Percentiles rank a stretch among this genome's conserved stretches.
These are phyloP conservation scores for Limnephilus rhombicus DNA, from an alignment of 2,888 invertebrate species.

Conservation along the genomic window DNA sequence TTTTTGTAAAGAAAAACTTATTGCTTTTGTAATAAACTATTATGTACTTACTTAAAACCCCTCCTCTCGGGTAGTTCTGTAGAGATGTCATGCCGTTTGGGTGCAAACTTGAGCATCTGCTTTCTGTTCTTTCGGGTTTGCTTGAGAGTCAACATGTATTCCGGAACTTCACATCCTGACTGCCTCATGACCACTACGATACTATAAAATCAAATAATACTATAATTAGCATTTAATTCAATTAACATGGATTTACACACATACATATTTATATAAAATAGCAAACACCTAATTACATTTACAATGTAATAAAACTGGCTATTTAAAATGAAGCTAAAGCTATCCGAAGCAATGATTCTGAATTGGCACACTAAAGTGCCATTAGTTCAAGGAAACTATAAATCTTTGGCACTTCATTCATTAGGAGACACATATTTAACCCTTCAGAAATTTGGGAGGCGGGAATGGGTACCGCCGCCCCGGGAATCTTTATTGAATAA, in stretches of 20 bases:
- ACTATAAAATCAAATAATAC: slow-evolving; percentile 74
- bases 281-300: no score
- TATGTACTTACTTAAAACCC: slow-evolving; percentile 71
- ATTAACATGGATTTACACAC: background rate
- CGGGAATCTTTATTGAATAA: no score
- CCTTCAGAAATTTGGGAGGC: no score
- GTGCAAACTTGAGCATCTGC: slow-evolving; percentile 79
- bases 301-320: background rate
- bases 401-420: no score
- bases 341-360: background rate
- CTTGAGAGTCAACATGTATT: slow-evolving; percentile 90
- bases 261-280: no score
- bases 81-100: slow-evolving; percentile 82
- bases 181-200: slow-evolving; percentile 94
- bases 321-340: background rate
- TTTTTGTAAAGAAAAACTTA: background rate
- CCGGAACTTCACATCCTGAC: slow-evolving; percentile 95
- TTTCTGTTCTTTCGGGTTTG: slow-evolving; percentile 80
- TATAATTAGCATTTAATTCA: background rate
- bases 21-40: background rate
- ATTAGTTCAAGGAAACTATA: no score
- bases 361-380: no score
- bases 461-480: no score
- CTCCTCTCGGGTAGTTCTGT: slow-evolving; percentile 76
- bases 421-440: no score